phyloP scores from a whole-genome alignment of 2,888 invertebrate species.

The Dichetophora obliterata region DNA sequence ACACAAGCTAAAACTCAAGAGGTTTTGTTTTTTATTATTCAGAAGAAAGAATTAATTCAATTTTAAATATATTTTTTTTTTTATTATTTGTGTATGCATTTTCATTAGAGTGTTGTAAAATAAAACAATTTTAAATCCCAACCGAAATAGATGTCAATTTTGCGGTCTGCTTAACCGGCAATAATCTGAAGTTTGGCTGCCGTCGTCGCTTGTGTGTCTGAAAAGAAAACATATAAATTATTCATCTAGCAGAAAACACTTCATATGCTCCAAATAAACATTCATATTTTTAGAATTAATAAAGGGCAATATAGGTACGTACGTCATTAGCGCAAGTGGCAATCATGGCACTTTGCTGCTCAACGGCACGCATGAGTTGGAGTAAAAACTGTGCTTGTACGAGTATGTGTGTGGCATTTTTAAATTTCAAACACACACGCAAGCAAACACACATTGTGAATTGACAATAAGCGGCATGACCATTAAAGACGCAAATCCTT shows the following conservation, averaged over 20 bases:
- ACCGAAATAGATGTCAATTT: too few relatives aligned
- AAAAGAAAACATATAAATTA: constrained; percentile 1
- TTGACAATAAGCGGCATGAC: not conserved
- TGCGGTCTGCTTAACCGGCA: too few relatives aligned
- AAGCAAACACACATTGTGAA: not conserved
- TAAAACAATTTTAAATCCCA: too few relatives aligned
- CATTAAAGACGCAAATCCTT: too few relatives aligned
- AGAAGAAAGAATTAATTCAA: too few relatives aligned
- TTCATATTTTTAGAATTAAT: constrained; percentile 3
- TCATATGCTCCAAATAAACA: not conserved
- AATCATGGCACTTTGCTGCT: not conserved
- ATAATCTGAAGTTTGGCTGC: not conserved
- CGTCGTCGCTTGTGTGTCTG: not conserved
- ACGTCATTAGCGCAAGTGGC: constrained; percentile 14
- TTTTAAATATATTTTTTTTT: too few relatives aligned
- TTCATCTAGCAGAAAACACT: constrained; percentile 22
- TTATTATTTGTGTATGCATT: too few relatives aligned
- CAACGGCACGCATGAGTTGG: too few relatives aligned
- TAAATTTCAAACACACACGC: not conserved
- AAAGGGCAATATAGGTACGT: constrained; percentile 10
- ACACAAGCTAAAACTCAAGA: too few relatives aligned
- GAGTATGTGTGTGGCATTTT: not conserved
- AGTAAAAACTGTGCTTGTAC: not conserved
- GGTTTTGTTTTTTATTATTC: not conserved
- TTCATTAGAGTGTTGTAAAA: too few relatives aligned